Conservation (phyloP, 2,888 invertebrate species). For the Portevinia maculata region DNA sequence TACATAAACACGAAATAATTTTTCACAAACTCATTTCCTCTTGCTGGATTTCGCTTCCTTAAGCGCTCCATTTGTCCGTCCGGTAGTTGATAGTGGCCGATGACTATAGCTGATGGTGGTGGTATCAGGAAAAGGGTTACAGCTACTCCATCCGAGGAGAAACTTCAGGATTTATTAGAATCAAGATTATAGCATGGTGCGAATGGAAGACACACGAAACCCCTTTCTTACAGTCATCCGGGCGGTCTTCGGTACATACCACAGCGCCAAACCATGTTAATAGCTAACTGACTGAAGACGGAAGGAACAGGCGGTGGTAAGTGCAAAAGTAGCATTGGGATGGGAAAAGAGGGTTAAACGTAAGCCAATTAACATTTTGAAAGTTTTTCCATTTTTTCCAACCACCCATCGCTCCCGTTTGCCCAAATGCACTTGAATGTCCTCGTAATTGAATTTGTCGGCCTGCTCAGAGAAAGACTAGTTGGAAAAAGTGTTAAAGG, state of each 20-base stretch:
- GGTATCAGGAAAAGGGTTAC: conserved; percentile 53
- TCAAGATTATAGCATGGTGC: conserved; percentile 72
- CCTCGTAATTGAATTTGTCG: conserved; percentile 67
- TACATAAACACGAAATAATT: conserved; percentile 73
- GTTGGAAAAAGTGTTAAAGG: conserved; percentile 48
- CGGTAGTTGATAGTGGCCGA: conserved; percentile 29
- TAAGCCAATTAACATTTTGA: conserved; percentile 74
- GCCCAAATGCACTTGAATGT: conserved; percentile 63
- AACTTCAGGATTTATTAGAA: conserved; percentile 73
- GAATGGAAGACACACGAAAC: conserved; percentile 68
- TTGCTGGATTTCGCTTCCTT: conserved; percentile 53
- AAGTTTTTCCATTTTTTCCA: conserved; percentile 39
- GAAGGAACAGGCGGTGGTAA: conserved; percentile 21
- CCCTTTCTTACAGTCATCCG: conserved; percentile 19
- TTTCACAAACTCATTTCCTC: conserved; percentile 72
- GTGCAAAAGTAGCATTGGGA: conserved; percentile 40
- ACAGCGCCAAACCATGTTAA: conserved; percentile 47
- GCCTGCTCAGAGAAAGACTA: neutral
- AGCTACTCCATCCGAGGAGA: conserved; percentile 54
- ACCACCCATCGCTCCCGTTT: conserved; percentile 33
- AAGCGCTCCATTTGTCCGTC: conserved; percentile 48
- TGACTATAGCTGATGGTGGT: conserved; percentile 8
- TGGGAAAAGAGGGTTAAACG: conserved; percentile 10
- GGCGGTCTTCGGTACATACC: conserved; percentile 49
- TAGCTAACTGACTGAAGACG: conserved; percentile 23